Conservation (phyloP, 2,113 vertebrate genomes). For the Merops nubicus region DNA sequence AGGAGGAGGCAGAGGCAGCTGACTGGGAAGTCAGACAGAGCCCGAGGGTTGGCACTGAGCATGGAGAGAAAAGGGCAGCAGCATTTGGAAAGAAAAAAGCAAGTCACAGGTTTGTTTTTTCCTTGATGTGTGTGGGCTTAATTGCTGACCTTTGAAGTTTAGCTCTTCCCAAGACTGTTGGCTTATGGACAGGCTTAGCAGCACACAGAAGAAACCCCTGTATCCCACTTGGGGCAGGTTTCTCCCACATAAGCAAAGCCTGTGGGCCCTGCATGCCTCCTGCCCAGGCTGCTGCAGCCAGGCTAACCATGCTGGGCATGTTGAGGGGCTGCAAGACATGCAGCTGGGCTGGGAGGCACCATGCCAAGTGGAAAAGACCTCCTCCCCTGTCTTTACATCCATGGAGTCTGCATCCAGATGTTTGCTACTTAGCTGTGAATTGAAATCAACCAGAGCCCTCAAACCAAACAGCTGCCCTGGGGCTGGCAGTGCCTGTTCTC, state of each 20-base stretch:
- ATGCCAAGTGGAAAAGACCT: neutral
- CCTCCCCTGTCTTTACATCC: neutral
- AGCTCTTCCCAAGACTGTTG: neutral
- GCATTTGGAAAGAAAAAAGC: neutral
- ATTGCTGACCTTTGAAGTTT: slow-evolving; percentile 13
- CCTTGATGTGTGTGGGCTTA: slow-evolving; percentile 37
- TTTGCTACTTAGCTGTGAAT: neutral
- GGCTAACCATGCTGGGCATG: neutral
- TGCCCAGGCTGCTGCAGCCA: neutral
- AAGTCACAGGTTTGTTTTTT: neutral
- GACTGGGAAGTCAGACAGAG: neutral
- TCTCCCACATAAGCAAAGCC: accelerated
- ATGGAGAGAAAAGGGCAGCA: neutral
- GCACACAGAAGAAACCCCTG: neutral
- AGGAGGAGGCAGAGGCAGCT: neutral
- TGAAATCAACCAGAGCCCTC: neutral
- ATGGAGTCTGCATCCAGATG: slow-evolving; percentile 16
- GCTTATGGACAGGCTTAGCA: neutral
- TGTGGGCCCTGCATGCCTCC: neutral
- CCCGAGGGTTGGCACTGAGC: neutral
- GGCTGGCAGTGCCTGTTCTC: neutral
- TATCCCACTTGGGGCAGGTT: neutral
- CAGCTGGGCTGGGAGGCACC: neutral
- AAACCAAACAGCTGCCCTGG: neutral
- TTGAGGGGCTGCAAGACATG: neutral